These are phyloP conservation scores for Elephas maximus DNA, from an alignment of 2,113 vertebrate genomes.

Conservation along the genomic window DNA sequence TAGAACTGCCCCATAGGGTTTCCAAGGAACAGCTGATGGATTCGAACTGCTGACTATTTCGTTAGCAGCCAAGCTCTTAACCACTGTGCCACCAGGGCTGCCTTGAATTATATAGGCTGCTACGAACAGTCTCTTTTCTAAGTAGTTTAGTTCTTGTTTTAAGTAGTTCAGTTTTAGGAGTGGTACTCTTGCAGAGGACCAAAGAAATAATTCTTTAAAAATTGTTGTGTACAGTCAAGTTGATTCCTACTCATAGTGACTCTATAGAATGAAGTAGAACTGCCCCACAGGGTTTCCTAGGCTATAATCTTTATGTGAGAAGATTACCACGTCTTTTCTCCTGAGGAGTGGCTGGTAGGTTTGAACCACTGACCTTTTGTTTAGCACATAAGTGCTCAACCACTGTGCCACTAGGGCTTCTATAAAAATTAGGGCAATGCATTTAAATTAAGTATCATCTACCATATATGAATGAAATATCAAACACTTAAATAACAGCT, in stretches of 20 bases:
- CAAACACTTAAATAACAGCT: not conserved
- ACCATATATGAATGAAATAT: constrained; percentile 8
- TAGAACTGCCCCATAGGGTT: too few relatives aligned
- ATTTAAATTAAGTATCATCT: constrained; percentile 44
- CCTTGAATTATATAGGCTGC: not conserved
- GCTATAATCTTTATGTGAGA: too few relatives aligned
- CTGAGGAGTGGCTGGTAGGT: too few relatives aligned
- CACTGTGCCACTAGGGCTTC: too few relatives aligned
- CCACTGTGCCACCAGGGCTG: not conserved
- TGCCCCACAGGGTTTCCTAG: too few relatives aligned
- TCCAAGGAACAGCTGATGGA: not conserved
- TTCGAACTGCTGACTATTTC: not conserved
- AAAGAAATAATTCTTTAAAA: constrained; percentile 29
- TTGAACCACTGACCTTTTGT: too few relatives aligned
- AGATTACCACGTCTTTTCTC: too few relatives aligned
- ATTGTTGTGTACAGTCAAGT: too few relatives aligned
- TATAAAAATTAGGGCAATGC: not conserved
- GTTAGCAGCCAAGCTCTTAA: not conserved
- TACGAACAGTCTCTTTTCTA: constrained; percentile 23
- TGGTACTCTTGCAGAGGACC: not conserved
- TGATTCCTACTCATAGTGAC: too few relatives aligned
- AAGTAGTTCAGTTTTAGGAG: not conserved
- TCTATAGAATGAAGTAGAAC: too few relatives aligned
- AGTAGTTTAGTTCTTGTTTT: not conserved
- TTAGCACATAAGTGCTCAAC: too few relatives aligned